Evolutionary conservation across 35 echinoderm and acorn worm species (phyloP), one percentile per base, ranked within the genome.

Genomic region (Amphiura filiformis): DNA sequence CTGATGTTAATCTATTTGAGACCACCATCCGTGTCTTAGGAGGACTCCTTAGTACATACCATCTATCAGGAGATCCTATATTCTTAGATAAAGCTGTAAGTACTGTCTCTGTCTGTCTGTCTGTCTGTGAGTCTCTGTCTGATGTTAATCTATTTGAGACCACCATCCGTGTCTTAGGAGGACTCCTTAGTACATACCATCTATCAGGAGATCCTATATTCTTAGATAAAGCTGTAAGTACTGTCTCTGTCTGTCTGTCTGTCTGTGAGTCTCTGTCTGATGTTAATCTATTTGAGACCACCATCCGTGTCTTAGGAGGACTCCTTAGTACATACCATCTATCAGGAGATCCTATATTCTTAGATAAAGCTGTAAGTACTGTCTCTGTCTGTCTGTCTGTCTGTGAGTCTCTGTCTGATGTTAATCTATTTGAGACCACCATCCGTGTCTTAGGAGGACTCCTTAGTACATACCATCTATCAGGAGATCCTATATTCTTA

Each of bases 81-180:
- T 98, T 98, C 39, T 79, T 98, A 2, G 86, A 98, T 39, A 98
- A 98, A 94, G 95, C 95, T 31, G 95, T 97, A 83, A 94, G 92
- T 91, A 79, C 36, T 33, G 7, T 11, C 7, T 52, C 20, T 52
- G 44, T 52, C 20, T 11, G 44, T 52, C 7, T 11, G 44, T n/a
- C n/a, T n/a, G n/a, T n/a, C 44, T 11, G 44, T 52, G 44, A 36
- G 34, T 5, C 15, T 11, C 17, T 7, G 26, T 20, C 20, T 0
- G 89, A 94, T 81, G 96, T 94, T 18, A 98, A 98, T 70, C 57
- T 98, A 35, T 98, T 98, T 94, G 96, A 98, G 77, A 98, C 96
- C 1, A 98, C 96, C 1, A 98, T 98, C 34, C 86, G 96, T 65
- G 96, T 98, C 4, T 75, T 98, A 17, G 96, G 96, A 36, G 89